Base-by-base conservation (phyloP, 2,113 vertebrate species). In the Thymallus thymallus region DNA sequence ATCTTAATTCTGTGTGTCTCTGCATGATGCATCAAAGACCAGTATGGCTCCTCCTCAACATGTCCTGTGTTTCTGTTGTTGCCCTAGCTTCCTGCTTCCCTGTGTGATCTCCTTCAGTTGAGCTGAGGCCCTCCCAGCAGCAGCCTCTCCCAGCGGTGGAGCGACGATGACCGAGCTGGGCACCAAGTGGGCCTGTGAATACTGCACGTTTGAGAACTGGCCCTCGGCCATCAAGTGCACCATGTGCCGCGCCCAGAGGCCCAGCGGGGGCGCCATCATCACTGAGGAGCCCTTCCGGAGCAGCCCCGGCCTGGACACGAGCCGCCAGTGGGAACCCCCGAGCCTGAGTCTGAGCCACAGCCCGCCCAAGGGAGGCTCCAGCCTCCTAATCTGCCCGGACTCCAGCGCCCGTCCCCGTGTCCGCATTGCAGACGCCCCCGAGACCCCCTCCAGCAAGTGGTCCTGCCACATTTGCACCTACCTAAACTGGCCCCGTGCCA, bases 161-260 rank as follows among this genome's bases (percentile, higher is more conserved):
- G 92, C 89, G n/a, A 97, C 92, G 78, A 99, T 99, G 98, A 98
- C 96, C 88, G 98, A 99, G 92, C 94, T 94, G 92, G 95, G 95
- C 81, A 91, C 95, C 83, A 99, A 99, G 94, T 99, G 98, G 98
- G 94, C 95, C 86, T 99, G 98, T 91, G 98, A 99, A 91, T 99
- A 99, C 92, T 99, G 98, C 93, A 99, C 98, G 71, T 99, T 97
- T 68, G 96, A 99, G 89, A 99, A 99, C 87, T 99, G 98, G 98
- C 96, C 97, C 1, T 99, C 96, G 83, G 97, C 98, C 84, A 98
- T 99, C 94, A 99, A 99, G 89, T 99, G 98, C 82, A 99, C 98
- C 76, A 99, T 99, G 98, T 99, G 98, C 87, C 97, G 96, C 51
- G 97, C 98, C 80, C 96, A 95, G 82, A 96, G 94, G 85, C 96